A percentile compares a stretch with the other conserved stretches of the same genome.
Conservation (phyloP, 2,113 vertebrate species). For the Globicephala melas region DNA sequence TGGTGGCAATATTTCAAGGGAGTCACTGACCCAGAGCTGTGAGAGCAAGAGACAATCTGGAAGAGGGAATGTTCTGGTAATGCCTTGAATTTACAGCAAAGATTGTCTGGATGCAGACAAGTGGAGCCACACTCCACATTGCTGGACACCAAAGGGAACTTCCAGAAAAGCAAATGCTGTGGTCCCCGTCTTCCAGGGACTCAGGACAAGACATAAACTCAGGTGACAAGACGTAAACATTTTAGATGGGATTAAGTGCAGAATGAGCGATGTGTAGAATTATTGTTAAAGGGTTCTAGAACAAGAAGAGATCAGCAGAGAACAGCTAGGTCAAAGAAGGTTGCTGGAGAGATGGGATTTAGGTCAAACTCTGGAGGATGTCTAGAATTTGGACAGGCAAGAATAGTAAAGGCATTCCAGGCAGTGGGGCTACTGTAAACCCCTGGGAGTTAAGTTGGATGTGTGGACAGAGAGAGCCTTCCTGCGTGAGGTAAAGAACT, state of each 20-base stretch:
- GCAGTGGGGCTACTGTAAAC: neutral
- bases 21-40: neutral
- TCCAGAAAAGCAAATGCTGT: neutral
- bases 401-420: neutral
- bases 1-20: neutral
- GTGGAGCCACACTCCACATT: neutral
- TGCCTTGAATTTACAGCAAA: neutral
- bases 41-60: neutral
- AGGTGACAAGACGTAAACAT: neutral
- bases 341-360: neutral
- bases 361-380: neutral
- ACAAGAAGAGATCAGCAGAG: neutral
- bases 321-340: neutral
- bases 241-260: neutral
- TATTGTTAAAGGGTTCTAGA: neutral
- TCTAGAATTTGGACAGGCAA: neutral
- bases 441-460: neutral
- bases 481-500: neutral
- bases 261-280: neutral
- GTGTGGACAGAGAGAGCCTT: neutral
- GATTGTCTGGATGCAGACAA: neutral
- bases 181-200: neutral
- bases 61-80: neutral
- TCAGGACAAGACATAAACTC: neutral
- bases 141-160: neutral